Conservation (phyloP, 2,113 vertebrate genomes). For the Ploceus nigricollis region DNA sequence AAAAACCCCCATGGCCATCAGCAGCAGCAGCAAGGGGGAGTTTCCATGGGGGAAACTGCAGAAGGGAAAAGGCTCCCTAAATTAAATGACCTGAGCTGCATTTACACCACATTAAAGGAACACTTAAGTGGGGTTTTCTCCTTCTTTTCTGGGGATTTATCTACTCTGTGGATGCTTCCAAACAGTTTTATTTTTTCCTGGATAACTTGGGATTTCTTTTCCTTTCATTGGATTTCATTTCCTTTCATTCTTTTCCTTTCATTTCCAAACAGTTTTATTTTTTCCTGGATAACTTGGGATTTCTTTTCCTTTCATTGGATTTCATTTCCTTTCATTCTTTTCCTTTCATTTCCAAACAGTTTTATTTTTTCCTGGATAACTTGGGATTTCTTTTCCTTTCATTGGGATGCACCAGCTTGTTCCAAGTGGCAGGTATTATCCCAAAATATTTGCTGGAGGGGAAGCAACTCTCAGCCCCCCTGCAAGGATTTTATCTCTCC, state of each 20-base stretch:
- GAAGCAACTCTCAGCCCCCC: not conserved
- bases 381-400: not conserved
- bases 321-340: not conserved
- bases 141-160: not conserved
- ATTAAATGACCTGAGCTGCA: not conserved
- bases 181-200: not conserved
- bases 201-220: not conserved
- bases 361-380: not conserved
- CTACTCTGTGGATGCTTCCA: not conserved
- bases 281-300: not conserved
- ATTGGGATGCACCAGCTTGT: not conserved
- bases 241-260: no score
- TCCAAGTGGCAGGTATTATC: not conserved
- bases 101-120: not conserved
- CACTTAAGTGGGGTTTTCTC: not conserved
- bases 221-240: not conserved
- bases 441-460: slow-evolving; percentile 5
- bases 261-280: no score
- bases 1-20: not conserved
- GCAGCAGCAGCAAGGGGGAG: not conserved
- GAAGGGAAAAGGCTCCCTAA: not conserved
- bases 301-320: not conserved
- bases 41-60: not conserved
- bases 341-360: no score
- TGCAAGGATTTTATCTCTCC: slow-evolving; percentile 2